Evolutionary conservation across 2,888 invertebrate genomes (phyloP), one percentile per base, ranked within the genome.

Genomic region (Tillus elongatus): DNA sequence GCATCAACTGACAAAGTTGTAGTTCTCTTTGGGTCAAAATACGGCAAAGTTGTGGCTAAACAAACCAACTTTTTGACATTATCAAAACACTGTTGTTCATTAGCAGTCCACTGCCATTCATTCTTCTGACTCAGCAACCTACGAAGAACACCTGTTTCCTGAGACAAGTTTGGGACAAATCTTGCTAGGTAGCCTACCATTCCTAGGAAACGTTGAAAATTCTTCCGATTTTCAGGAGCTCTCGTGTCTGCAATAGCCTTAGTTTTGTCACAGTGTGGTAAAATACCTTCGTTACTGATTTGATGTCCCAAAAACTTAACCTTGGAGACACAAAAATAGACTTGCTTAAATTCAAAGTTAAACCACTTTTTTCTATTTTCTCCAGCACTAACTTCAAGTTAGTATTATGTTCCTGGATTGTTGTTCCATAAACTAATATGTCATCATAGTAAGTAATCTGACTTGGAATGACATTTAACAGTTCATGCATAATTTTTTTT

Each of bases 111-210:
- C 6, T 11, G 12, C 30, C 26, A 35, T 19, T 41, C 41, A 24
- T 15, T 12, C 3, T 31, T 28, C 9, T 38, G 32, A 2, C 35
- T 37, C 13, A 37, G 4, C 24, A 40, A 33, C 10, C 16, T 30
- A 3, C 37, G 13, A 1, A 41, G 15, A 13, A 9, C 14, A 30
- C 11, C 14, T n/a, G 37, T 41, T 34, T 41, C 12, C 16, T 40
- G 19, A n/a, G 39, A 39, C 8, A 39, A 16, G 12, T 41, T 41
- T 16, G 35, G 32, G 28, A 42, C 6, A 29, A 39, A 42, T 24
- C 39, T 42, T 8, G 39, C 33, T 12, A 42, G n/a, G 14, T 36
- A 41, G 2, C 13, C 29, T n/a, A 30, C 29, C 38, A 41, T 39
- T 13, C 38, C 41, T 10, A 40, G 31, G 32, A 37, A 37, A 15